Evolutionary conservation across 2,888 invertebrate species (phyloP).

Genomic region (Buathra laborator): DNA sequence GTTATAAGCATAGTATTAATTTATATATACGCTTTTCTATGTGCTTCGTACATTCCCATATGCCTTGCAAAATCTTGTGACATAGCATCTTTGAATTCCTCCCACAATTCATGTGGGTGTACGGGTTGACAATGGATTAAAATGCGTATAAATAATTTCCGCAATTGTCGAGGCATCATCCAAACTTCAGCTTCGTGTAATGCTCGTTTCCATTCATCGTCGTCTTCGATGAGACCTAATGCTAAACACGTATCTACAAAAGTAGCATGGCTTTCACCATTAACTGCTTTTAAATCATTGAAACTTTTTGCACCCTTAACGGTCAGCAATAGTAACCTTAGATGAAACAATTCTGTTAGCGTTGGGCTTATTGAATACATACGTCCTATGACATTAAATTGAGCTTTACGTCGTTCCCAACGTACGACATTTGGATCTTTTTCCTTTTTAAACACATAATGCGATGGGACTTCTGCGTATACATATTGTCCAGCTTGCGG

Average conservation of each 20-base stretch:
- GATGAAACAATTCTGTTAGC: conserved; percentile 70
- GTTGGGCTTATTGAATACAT: conserved; percentile 72
- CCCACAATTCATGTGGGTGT: conserved; percentile 70
- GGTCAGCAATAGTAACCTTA: conserved; percentile 74
- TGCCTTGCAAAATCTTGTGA: conserved; percentile 33
- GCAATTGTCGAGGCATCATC: conserved; percentile 71
- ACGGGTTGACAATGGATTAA: too few species aligned
- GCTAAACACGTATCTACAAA: conserved; percentile 74
- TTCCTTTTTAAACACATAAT: conserved; percentile 44
- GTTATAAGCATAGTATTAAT: background rate
- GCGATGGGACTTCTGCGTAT: conserved; percentile 27
- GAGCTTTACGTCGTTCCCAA: conserved; percentile 49
- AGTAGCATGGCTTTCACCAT: conserved; percentile 71
- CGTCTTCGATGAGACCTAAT: conserved; percentile 75
- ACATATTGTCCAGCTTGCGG: conserved; percentile 39
- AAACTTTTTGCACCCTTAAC: conserved; percentile 74
- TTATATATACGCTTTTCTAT: conserved; percentile 14
- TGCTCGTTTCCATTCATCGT: conserved; percentile 59
- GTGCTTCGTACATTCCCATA: background rate
- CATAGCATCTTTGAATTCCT: conserved; percentile 47
- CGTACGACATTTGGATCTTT: conserved; percentile 28
- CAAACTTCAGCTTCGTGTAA: conserved; percentile 48
- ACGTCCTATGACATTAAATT: conserved; percentile 67
- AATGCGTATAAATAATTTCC: conserved; percentile 75
- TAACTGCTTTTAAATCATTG: conserved; percentile 72